These are phyloP conservation scores for Penaeus chinensis DNA, from an alignment of 1,140 invertebrate genomes.

Conservation along the genomic window DNA sequence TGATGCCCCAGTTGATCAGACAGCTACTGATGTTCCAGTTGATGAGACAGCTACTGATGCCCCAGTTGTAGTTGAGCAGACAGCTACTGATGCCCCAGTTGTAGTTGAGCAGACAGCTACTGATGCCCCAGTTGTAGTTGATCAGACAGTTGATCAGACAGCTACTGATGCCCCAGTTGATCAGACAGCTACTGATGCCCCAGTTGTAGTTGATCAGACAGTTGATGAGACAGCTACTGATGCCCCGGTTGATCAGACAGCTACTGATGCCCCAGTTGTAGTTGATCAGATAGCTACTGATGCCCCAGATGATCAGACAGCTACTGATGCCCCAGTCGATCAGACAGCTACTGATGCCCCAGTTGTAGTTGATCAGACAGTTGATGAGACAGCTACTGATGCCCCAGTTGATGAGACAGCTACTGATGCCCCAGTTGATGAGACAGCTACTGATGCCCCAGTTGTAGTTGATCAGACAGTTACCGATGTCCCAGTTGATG, in stretches of 20 bases:
- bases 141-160: slow-evolving; percentile 13
- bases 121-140: background rate
- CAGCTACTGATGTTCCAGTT: background rate
- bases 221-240: background rate
- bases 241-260: background rate
- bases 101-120: slow-evolving; percentile 5
- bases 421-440: background rate
- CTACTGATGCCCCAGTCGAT: background rate
- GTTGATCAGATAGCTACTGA: background rate
- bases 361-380: background rate
- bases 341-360: slow-evolving; percentile 15
- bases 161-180: slow-evolving; percentile 1
- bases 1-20: background rate
- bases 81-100: slow-evolving; percentile 1
- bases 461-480: background rate
- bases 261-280: background rate
- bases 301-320: background rate
- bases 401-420: background rate
- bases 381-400: slow-evolving; percentile 18
- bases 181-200: background rate
- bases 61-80: background rate
- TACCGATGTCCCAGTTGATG: background rate
- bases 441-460: background rate
- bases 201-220: background rate
- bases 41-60: slow-evolving; percentile 10